These are phyloP conservation scores for Oegoconia quadripuncta DNA, from an alignment of 2,888 invertebrate species.

Conservation along the genomic window DNA sequence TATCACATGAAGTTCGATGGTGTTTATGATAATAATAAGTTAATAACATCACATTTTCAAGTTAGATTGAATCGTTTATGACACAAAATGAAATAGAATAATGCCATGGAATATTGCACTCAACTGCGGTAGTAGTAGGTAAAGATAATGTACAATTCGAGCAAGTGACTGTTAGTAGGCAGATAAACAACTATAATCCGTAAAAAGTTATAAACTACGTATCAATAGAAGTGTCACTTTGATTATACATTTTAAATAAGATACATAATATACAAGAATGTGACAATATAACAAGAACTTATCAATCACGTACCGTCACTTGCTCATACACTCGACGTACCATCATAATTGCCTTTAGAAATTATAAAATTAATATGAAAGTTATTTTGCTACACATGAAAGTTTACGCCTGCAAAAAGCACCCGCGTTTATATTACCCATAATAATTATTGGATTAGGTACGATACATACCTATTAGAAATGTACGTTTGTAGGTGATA, in stretches of 20 bases:
- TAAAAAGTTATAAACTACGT: too few species aligned
- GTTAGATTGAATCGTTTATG: conserved; percentile 9
- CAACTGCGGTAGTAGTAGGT: not conserved
- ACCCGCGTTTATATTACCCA: conserved; percentile 18
- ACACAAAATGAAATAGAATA: conserved; percentile 14
- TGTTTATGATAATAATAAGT: too few species aligned
- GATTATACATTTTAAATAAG: too few species aligned
- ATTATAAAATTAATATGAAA: conserved; percentile 3
- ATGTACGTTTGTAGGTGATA: too few species aligned
- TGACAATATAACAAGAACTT: not conserved
- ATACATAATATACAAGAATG: not conserved
- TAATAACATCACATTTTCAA: conserved; percentile 22
- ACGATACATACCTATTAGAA: too few species aligned
- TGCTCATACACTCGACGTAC: conserved; percentile 2
- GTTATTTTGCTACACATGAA: conserved; percentile 16
- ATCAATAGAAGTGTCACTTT: too few species aligned
- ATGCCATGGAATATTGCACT: conserved; percentile 25
- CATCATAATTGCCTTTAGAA: conserved; percentile 6
- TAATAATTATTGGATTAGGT: too few species aligned
- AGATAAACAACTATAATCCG: too few species aligned
- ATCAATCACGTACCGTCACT: conserved; percentile 13
- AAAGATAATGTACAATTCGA: not conserved
- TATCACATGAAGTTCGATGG: conserved; percentile 35
- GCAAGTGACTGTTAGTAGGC: conserved; percentile 7
- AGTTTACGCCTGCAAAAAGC: conserved; percentile 35